Evolutionary conservation across 2,797 vertebrate species (phyloP).

Genomic region (Phoebastria nigripes): DNA sequence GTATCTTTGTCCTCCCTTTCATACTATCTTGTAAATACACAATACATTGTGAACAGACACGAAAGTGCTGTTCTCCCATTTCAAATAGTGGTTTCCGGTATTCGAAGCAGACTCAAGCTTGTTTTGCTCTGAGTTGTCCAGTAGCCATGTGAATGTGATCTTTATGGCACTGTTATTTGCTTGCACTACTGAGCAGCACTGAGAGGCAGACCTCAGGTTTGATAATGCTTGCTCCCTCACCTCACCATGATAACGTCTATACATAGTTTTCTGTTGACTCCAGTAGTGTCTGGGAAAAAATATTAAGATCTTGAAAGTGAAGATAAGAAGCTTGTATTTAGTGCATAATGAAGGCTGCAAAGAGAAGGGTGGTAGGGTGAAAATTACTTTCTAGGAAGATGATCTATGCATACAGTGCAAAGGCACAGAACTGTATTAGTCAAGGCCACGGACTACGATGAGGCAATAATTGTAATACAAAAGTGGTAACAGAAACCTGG

Average conservation of each 20-base stretch:
- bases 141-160: background rate
- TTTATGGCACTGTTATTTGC: background rate
- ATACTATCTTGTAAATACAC: background rate
- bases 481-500: background rate
- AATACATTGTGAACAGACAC: background rate
- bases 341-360: background rate
- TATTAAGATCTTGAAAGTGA: background rate
- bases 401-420: background rate
- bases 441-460: accelerated
- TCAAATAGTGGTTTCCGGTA: background rate
- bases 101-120: background rate
- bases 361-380: background rate
- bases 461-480: background rate
- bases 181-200: background rate
- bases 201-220: background rate
- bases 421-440: background rate
- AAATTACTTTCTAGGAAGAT: background rate
- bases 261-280: background rate
- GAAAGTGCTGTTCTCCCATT: background rate
- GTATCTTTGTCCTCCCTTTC: background rate
- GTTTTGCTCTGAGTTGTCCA: background rate
- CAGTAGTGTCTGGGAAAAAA: background rate
- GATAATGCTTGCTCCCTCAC: background rate
- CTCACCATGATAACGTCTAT: background rate
- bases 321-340: background rate